Conservation (phyloP, 2,888 invertebrate genomes). For the Dione vanillae region DNA sequence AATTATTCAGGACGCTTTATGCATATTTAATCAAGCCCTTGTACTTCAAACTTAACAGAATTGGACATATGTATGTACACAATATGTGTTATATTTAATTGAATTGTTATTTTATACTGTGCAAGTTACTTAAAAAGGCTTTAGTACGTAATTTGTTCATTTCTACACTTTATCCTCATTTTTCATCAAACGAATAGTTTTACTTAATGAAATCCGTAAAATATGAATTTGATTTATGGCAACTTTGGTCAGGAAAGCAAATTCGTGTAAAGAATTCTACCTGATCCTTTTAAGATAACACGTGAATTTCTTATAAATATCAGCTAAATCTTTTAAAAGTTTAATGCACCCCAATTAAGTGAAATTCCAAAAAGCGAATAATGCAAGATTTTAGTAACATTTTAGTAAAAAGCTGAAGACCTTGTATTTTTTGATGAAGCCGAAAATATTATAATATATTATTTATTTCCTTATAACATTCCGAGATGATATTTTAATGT, state of each 20-base stretch:
- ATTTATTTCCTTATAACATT: conserved; percentile 17
- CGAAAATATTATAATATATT: conserved; percentile 12
- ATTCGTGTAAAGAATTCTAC: background rate
- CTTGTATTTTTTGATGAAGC: background rate
- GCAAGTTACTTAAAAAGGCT: background rate
- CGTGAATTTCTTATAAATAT: background rate
- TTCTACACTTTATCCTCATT: too few species aligned
- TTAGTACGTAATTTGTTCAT: background rate
- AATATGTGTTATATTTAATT: background rate
- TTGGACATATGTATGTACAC: background rate
- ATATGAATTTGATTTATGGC: background rate
- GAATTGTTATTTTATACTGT: conserved; percentile 1
- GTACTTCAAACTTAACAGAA: conserved; percentile 16
- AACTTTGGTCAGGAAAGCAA: background rate
- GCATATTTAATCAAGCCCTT: conserved; percentile 23
- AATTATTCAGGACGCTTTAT: conserved; percentile 25
- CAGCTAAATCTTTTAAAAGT: background rate
- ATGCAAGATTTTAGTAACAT: background rate
- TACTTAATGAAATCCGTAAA: too few species aligned
- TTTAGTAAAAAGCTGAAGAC: background rate
- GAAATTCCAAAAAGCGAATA: background rate
- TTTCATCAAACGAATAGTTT: too few species aligned
- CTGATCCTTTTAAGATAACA: background rate
- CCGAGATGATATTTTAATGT: conserved; percentile 24
- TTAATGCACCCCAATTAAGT: background rate